These are phyloP conservation scores for Stigmatopora nigra DNA, from an alignment of 2,113 vertebrate genomes.

Conservation along the genomic window DNA sequence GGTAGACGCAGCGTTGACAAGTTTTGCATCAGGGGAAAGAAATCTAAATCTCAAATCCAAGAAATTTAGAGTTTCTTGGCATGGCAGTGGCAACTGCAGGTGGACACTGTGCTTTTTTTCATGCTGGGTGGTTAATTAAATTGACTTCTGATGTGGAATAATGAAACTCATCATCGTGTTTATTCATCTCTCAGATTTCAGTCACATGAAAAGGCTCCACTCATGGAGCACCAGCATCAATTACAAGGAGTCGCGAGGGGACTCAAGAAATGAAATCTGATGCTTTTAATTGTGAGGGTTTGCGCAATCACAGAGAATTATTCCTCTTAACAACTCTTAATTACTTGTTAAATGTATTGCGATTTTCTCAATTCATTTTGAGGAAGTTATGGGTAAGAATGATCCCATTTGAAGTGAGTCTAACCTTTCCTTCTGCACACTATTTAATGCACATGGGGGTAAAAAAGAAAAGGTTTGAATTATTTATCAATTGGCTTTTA, in stretches of 20 bases:
- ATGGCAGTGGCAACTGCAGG: conserved; percentile 6
- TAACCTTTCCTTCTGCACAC: conserved; percentile 63
- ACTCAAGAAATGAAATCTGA: conserved; percentile 23
- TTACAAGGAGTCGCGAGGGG: conserved; percentile 14
- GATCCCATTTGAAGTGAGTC: conserved; percentile 70
- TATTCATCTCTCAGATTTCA: conserved; percentile 35
- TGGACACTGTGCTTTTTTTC: conserved; percentile 15
- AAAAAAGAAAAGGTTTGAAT: conserved; percentile 75
- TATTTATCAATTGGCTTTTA: conserved; percentile 91
- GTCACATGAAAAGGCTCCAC: conserved; percentile 22
- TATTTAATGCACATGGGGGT: conserved; percentile 42
- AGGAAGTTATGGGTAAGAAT: conserved; percentile 94
- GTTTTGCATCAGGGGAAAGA: conserved; percentile 48
- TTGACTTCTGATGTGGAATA: conserved; percentile 27
- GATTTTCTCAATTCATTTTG: conserved; percentile 73
- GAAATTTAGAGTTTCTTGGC: conserved; percentile 7
- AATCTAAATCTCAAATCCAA: conserved; percentile 17
- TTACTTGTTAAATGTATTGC: conserved; percentile 56
- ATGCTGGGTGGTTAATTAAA: conserved; percentile 41
- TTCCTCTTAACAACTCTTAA: conserved; percentile 49
- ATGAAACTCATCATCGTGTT: conserved; percentile 35
- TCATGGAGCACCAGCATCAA: conserved; percentile 1
- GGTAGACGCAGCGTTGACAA: conserved; percentile 52
- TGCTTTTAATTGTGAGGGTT: conserved; percentile 31
- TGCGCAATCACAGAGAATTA: conserved; percentile 27